Base-by-base conservation (phyloP, 2,113 vertebrate genomes). In the Gambusia affinis region DNA sequence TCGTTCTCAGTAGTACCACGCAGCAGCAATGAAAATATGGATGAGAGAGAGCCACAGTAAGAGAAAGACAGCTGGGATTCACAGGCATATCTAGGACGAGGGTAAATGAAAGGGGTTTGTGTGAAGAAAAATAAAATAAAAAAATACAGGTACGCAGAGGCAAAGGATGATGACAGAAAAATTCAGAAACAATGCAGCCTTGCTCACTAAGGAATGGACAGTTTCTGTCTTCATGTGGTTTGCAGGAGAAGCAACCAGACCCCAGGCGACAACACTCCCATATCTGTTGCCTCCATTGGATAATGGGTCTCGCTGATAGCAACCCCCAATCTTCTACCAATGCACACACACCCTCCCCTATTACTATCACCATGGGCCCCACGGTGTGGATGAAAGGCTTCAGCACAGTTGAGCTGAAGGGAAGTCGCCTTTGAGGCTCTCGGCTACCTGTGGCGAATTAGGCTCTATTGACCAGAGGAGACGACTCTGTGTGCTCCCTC, bases 401-500 rank as follows among this genome's bases (percentile, higher is more conserved):
- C 82, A 71, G 85, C 85, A 82, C 79, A 85, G 85, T 78, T 27
- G 73, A 83, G 85, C 80, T 87, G 86, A 87, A 85, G 88, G 87
- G 82, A 87, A 85, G 84, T 87, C 70, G 67, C 81, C 87, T 91
- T 91, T 84, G 86, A 91, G 79, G 80, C 60, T 76, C 70, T 57
- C n/a, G 76, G 80, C 91, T 85, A 88, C 91, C 91, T 91, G 87
- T 83, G 86, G 90, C 44, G 87, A 92, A 93, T 91, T 92, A 93
- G 90, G 88, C 86, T 89, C 88, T 81, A 85, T 87, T 92, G 92
- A 94, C 90, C 90, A 89, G 81, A 83, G 83, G 76, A 91, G 80
- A 89, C 64, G 77, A 82, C 78, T 85, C 79, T 69, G 77, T 85
- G 84, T 61, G 72, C 78, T 88, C 78, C 83, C 80, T 74, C 80